Evolutionary conservation across 2,888 invertebrate species (phyloP).

Genomic region (Limenitis camilla): DNA sequence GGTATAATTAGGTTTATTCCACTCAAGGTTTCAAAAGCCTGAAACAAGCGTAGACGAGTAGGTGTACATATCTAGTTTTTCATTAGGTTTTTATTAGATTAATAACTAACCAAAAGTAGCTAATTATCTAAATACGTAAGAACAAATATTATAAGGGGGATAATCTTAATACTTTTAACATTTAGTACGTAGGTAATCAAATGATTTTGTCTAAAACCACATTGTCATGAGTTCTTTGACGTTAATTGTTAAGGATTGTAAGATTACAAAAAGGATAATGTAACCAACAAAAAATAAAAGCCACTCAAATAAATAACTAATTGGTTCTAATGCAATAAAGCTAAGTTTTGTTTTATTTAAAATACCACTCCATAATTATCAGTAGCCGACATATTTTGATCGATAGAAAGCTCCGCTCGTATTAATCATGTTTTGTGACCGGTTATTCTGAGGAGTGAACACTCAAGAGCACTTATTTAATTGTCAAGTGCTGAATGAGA

Average conservation of each 20-base stretch:
- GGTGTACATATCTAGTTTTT: too few species aligned
- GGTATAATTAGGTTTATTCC: too few species aligned
- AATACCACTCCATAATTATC: conserved; percentile 46
- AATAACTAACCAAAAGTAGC: too few species aligned
- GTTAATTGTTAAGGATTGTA: neutral
- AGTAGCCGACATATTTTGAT: conserved; percentile 62
- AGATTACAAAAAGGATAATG: neutral
- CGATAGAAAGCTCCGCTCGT: conserved; percentile 56
- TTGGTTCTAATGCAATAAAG: conserved; percentile 14
- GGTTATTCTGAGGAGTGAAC: conserved; percentile 53
- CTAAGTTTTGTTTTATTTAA: conserved; percentile 18
- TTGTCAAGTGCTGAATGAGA: conserved; percentile 69
- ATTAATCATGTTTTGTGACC: conserved; percentile 69
- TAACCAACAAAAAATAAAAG: neutral
- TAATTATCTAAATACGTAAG: too few species aligned
- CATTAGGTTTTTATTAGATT: too few species aligned
- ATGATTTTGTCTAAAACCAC: too few species aligned
- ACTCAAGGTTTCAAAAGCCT: too few species aligned
- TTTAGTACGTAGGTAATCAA: too few species aligned
- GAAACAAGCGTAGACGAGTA: too few species aligned
- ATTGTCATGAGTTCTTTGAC: too few species aligned
- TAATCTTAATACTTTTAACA: too few species aligned
- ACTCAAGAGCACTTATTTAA: conserved; percentile 69
- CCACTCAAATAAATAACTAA: conserved; percentile 3
- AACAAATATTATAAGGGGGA: too few species aligned